Evolutionary conservation across 2,113 vertebrate genomes (phyloP).

Genomic region (Rallus limicola): DNA sequence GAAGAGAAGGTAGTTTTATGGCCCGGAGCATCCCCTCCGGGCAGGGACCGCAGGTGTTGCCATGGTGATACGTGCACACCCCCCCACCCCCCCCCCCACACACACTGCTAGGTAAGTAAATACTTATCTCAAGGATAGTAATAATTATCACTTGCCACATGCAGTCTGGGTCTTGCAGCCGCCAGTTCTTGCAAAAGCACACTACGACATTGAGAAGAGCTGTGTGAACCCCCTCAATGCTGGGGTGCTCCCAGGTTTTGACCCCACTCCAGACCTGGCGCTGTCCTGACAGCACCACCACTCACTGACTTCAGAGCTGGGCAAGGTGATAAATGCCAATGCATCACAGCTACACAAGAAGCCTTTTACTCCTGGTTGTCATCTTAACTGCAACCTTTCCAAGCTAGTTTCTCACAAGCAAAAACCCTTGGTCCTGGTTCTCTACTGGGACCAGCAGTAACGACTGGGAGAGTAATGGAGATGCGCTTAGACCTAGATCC

Average conservation of each 20-base stretch:
- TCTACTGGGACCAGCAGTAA: background rate
- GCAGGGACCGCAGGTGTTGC: accelerated
- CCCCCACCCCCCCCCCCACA: too few relatives aligned
- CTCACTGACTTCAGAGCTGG: accelerated
- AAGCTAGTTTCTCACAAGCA: background rate
- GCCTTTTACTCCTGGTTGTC: background rate
- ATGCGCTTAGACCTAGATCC: accelerated
- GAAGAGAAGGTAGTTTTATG: background rate
- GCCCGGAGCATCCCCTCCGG: background rate
- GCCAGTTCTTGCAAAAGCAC: background rate
- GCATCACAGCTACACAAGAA: background rate
- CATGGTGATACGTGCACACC: background rate
- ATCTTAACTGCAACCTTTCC: background rate
- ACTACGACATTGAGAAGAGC: background rate
- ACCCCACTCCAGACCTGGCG: background rate
- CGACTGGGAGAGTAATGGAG: background rate
- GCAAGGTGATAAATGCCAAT: background rate
- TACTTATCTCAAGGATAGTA: background rate
- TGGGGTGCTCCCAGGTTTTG: background rate
- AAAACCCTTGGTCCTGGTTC: background rate
- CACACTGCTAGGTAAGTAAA: background rate
- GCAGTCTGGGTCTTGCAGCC: background rate
- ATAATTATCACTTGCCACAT: background rate
- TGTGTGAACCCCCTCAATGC: accelerated
- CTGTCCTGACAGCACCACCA: accelerated